A percentile compares a stretch with the other conserved stretches of the same genome.
Evolutionary conservation across 2,888 invertebrate species (phyloP).

Genomic region (Leptodirus hochenwartii): DNA sequence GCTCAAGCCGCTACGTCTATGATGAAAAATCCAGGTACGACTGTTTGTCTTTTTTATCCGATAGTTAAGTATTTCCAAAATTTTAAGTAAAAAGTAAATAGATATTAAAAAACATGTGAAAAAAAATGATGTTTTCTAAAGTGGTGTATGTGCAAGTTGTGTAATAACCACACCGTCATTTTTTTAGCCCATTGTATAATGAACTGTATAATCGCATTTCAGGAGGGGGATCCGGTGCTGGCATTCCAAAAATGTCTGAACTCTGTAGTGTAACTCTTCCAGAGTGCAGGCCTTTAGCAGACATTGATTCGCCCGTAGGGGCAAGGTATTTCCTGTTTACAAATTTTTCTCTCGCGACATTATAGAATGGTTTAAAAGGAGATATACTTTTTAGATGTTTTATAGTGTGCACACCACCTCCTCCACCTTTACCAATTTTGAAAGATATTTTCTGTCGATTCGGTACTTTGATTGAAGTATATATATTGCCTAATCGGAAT

Average conservation of each 20-base stretch:
- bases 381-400: slow-evolving; percentile 31
- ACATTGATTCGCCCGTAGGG: slow-evolving; percentile 44
- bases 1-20: slow-evolving; percentile 54
- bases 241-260: slow-evolving; percentile 7
- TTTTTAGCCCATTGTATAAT: too few relatives aligned
- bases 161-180: too few relatives aligned
- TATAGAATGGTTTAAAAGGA: slow-evolving; percentile 5
- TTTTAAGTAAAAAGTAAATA: too few relatives aligned
- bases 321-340: slow-evolving; percentile 39
- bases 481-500: slow-evolving; percentile 73
- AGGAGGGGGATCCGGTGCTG: too few relatives aligned
- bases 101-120: too few relatives aligned
- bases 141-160: too few relatives aligned
- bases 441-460: slow-evolving; percentile 83
- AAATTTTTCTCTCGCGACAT: too few relatives aligned
- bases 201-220: too few relatives aligned
- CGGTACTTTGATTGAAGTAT: slow-evolving; percentile 78
- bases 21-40: slow-evolving; percentile 25
- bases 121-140: too few relatives aligned
- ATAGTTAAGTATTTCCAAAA: too few relatives aligned
- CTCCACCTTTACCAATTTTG: slow-evolving; percentile 61
- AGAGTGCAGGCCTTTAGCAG: slow-evolving; percentile 46
- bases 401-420: slow-evolving; percentile 40
- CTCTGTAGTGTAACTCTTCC: slow-evolving; percentile 55
- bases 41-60: too few relatives aligned